Conservation (phyloP, 2,888 invertebrate species). For the Lordiphosa andalusiaca region DNA sequence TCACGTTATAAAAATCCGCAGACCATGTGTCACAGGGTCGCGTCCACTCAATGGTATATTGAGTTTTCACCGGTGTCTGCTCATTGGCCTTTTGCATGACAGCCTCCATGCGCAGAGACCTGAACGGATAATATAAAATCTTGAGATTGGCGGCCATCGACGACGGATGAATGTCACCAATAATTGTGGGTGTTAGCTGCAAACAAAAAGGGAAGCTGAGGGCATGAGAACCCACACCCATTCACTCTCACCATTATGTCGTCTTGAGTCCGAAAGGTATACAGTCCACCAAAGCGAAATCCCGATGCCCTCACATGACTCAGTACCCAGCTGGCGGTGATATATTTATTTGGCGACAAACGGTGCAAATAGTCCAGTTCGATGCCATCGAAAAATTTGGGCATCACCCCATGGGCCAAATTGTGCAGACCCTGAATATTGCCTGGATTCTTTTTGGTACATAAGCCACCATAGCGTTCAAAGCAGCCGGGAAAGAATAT, state of each 20-base stretch:
- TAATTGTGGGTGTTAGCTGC: conserved; percentile 77
- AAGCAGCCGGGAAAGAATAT: conserved; percentile 74
- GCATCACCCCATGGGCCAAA: conserved; percentile 78
- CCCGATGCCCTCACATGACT: conserved; percentile 78
- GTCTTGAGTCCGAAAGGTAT: conserved; percentile 61
- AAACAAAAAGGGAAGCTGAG: neutral
- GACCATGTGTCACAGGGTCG: conserved; percentile 73
- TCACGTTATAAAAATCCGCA: conserved; percentile 73
- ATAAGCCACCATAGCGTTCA: conserved; percentile 59
- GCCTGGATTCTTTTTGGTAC: conserved; percentile 76
- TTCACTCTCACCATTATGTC: conserved; percentile 71
- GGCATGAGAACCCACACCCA: too few species aligned
- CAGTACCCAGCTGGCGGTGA: conserved; percentile 74
- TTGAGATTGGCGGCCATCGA: conserved; percentile 77
- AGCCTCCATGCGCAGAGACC: conserved; percentile 66
- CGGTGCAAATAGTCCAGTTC: conserved; percentile 73
- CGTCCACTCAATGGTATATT: conserved; percentile 68
- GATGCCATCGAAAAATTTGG: conserved; percentile 78
- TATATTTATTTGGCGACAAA: conserved; percentile 74
- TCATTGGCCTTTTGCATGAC: conserved; percentile 65
- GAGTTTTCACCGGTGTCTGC: conserved; percentile 59
- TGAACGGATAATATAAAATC: conserved; percentile 75
- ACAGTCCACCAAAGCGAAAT: conserved; percentile 78
- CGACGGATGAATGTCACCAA: conserved; percentile 79
- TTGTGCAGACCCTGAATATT: conserved; percentile 77